Conservation (phyloP, 2,113 vertebrate species). For the Corythornis madagascariensis region DNA sequence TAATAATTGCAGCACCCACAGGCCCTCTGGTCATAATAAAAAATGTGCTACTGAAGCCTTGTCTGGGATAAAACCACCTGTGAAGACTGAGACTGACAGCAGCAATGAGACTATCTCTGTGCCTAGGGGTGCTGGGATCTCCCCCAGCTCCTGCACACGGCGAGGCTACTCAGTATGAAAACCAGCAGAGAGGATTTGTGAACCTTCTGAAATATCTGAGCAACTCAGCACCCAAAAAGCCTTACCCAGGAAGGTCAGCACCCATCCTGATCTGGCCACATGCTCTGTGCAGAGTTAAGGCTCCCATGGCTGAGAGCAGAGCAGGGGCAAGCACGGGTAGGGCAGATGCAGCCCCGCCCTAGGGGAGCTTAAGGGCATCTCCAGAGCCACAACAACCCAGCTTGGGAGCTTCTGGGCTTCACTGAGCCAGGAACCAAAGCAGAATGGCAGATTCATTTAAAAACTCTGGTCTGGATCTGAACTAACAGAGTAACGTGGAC, state of each 20-base stretch:
- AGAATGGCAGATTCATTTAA: not conserved
- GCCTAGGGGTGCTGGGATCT: not conserved
- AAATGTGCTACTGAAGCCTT: not conserved
- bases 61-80: not conserved
- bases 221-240: not conserved
- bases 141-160: not conserved
- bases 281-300: rapidly evolving
- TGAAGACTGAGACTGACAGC: not conserved
- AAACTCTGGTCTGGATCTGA: not conserved
- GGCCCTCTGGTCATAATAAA: not conserved
- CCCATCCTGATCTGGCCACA: rapidly evolving
- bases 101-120: rapidly evolving
- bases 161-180: not conserved
- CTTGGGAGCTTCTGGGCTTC: not conserved
- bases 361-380: not conserved
- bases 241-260: not conserved
- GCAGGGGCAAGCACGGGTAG: not conserved
- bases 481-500: rapidly evolving
- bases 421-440: not conserved
- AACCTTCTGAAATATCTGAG: not conserved
- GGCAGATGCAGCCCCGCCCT: not conserved
- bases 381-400: not conserved
- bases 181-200: not conserved
- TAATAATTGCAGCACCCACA: not conserved
- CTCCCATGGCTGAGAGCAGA: rapidly evolving